Conservation (phyloP, 2,888 invertebrate species). For the Zele albiditarsus region DNA sequence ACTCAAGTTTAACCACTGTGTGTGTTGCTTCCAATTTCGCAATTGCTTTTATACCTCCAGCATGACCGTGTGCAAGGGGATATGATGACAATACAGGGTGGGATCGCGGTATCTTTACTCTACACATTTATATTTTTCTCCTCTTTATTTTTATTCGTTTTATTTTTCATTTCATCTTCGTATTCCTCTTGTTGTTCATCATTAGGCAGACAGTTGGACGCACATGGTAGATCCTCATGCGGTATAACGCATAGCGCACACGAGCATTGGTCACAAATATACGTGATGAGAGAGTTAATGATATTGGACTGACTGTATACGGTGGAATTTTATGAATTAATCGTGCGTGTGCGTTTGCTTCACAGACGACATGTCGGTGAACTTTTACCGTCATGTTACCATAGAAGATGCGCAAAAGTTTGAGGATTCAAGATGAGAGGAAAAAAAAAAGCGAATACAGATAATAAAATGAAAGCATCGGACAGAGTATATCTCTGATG, state of each 20-base stretch:
- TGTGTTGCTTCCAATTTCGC: constrained; percentile 50
- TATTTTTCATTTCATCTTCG: constrained; percentile 1
- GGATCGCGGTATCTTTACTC: constrained; percentile 46
- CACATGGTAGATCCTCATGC: constrained; percentile 40
- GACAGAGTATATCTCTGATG: constrained; percentile 38
- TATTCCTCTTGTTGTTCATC: constrained; percentile 42
- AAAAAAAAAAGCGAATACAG: background rate
- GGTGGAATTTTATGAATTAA: constrained; percentile 64
- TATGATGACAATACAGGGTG: constrained; percentile 45
- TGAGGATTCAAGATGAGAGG: background rate
- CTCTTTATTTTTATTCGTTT: constrained; percentile 21
- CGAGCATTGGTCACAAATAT: constrained; percentile 58
- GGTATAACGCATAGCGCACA: constrained; percentile 52
- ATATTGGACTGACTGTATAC: constrained; percentile 45
- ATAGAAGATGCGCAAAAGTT: background rate
- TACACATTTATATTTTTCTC: constrained; percentile 24
- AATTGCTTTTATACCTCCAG: constrained; percentile 66
- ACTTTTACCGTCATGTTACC: constrained; percentile 30
- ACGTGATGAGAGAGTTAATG: constrained; percentile 60
- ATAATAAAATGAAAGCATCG: constrained; percentile 1
- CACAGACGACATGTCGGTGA: constrained; percentile 43
- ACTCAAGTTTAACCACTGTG: constrained; percentile 23
- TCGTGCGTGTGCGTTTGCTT: constrained; percentile 51
- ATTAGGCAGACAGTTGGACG: constrained; percentile 44
- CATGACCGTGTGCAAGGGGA: constrained; percentile 41